Conservation (phyloP, 2,888 invertebrate genomes). For the Eurois occulta region DNA sequence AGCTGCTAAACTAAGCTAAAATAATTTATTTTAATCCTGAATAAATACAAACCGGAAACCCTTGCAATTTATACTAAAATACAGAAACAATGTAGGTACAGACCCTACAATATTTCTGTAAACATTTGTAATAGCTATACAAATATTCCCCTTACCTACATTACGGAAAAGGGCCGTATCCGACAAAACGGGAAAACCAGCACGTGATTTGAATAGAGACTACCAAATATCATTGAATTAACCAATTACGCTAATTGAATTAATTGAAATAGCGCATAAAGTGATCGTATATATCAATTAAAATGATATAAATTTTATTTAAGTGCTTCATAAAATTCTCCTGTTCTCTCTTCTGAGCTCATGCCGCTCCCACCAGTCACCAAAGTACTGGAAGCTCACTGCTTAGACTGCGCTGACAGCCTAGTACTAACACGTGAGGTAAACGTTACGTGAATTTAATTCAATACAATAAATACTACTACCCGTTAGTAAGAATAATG, state of each 20-base stretch:
- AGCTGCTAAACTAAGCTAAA: not conserved
- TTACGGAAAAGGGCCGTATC: constrained; percentile 47
- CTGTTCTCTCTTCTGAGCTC: too few species aligned
- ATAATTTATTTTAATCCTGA: constrained; percentile 24
- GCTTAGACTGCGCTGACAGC: not conserved
- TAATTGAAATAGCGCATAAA: constrained; percentile 67
- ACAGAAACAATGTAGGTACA: constrained; percentile 24
- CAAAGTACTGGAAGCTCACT: not conserved
- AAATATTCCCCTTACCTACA: constrained; percentile 50
- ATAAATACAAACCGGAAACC: constrained; percentile 32
- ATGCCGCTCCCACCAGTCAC: not conserved
- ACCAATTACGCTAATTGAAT: constrained; percentile 68
- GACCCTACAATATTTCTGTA: constrained; percentile 40
- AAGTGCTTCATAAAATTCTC: not conserved
- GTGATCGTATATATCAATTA: constrained; percentile 47
- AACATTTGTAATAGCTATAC: constrained; percentile 35
- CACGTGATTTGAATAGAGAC: constrained; percentile 68
- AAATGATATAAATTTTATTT: constrained; percentile 22
- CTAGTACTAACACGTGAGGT: not conserved
- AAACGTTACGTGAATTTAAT: not conserved
- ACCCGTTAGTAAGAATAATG: not conserved
- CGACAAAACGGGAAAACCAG: constrained; percentile 53
- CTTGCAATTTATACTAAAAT: constrained; percentile 8
- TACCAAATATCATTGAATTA: constrained; percentile 47
- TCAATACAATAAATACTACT: not conserved